Evolutionary conservation across 2,888 invertebrate genomes (phyloP), one percentile per base, ranked within the genome.

Genomic region (Eupithecia centaureata): DNA sequence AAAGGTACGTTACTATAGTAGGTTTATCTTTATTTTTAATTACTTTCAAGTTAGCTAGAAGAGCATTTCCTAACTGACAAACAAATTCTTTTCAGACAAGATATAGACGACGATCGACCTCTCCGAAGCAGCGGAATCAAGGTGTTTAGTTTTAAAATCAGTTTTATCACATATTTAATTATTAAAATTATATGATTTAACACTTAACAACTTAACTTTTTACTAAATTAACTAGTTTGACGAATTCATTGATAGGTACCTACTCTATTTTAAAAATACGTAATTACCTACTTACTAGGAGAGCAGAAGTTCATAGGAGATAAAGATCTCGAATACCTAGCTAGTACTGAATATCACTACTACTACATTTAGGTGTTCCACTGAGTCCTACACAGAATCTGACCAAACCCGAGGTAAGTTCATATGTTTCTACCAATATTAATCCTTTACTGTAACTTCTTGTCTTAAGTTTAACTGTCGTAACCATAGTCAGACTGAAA

Each of bases 151-250:
- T 22, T 57, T 12, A 57, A 32, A 32, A 33, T 57, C 57, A 22
- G 10, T 32, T 57, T 12, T 30, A n/a, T 56, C n/a, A n/a, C n/a
- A 56, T 28, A 56, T 28, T 28, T 28, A 56, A 56, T 56, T 3
- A n/a, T 56, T 28, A 56, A 30, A 56, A 56, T 56, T 27, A 30
- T 56, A 56, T 56, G 54, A 56, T 28, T 28, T n/a, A 30, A 56
- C 30, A 30, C 54, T 8, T 47, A 42, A 18, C 18, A n/a, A n/a
- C n/a, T n/a, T n/a, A n/a, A n/a, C n/a, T n/a, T n/a, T 38, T 12
- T n/a, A 38, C 2, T 22, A n/a, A 18, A 10, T 15, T 22, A 18
- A 22, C 47, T 22, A 47, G 22, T 47, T 47, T 47, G 47, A 47
- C 22, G 22, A 18, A 47, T 22, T 47, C 3, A 22, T 22, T 22